These are phyloP conservation scores for Hydriomena furcata DNA, from an alignment of 2,888 invertebrate genomes.

Conservation along the genomic window DNA sequence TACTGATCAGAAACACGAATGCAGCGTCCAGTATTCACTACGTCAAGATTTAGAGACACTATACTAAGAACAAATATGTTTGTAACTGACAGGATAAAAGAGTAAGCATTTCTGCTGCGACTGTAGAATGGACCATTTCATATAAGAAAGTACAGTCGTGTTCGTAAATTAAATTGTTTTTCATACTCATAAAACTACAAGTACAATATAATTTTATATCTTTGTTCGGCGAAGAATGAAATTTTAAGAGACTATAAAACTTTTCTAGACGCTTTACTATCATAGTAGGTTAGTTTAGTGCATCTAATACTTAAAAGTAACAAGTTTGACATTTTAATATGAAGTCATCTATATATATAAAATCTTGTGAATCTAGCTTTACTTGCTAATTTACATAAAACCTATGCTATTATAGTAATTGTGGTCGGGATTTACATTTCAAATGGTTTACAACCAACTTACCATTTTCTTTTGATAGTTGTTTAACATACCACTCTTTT, in stretches of 20 bases:
- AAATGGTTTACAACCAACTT: no score
- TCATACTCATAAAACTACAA: background rate
- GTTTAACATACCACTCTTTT: no score
- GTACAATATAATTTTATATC: background rate
- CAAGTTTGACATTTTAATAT: no score
- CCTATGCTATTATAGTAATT: no score
- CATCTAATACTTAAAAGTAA: no score
- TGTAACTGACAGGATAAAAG: conserved; percentile 61
- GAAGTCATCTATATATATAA: no score
- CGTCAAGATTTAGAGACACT: conserved; percentile 3
- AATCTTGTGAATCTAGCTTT: conserved; percentile 1
- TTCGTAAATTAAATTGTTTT: conserved; percentile 25
- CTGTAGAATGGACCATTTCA: conserved; percentile 48
- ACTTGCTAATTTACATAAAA: conserved; percentile 1
- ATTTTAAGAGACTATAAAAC: background rate
- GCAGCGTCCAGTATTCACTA: background rate
- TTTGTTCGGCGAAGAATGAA: background rate
- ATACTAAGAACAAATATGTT: conserved; percentile 44
- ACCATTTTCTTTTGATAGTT: no score
- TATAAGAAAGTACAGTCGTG: conserved; percentile 49
- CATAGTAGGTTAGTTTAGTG: no score
- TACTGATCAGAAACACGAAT: no score
- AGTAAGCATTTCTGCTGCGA: conserved; percentile 48
- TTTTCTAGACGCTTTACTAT: background rate
- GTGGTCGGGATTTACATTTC: no score